A percentile compares a stretch with the other conserved stretches of the same genome.
Conservation (phyloP, 1,140 invertebrate species). For the Himalopsyche phryganea region DNA sequence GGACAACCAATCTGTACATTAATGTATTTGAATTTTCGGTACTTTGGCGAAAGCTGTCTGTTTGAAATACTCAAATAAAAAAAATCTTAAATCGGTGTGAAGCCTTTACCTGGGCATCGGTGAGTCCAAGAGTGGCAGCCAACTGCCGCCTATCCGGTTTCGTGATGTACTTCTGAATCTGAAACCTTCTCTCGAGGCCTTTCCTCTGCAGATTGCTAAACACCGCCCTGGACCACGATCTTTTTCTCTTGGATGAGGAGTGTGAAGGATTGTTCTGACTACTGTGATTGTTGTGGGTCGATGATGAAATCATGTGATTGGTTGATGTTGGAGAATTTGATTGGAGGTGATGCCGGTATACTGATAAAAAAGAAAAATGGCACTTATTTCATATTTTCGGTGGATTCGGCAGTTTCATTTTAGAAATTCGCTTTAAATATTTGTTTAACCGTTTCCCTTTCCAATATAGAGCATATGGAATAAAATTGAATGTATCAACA, state of each 20-base stretch:
- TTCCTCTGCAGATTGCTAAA: constrained; percentile 89
- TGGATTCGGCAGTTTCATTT: too few species aligned
- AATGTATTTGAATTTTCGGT: too few species aligned
- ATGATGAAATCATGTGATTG: constrained; percentile 36
- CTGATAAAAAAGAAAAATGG: constrained; percentile 35
- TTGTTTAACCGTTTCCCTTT: too few species aligned
- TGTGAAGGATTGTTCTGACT: constrained; percentile 42
- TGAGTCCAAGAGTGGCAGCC: constrained; percentile 85
- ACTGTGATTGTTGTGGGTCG: constrained; percentile 36
- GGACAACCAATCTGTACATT: too few species aligned
- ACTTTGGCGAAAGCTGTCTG: too few species aligned
- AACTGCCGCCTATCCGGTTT: constrained; percentile 89
- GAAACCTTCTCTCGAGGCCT: constrained; percentile 84
- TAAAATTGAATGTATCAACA: too few species aligned
- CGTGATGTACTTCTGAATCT: constrained; percentile 91
- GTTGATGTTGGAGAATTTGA: constrained; percentile 15
- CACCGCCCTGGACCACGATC: constrained; percentile 91
- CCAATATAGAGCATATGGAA: too few species aligned
- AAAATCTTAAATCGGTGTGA: too few species aligned
- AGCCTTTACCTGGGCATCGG: constrained; percentile 79
- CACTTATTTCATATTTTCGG: too few species aligned
- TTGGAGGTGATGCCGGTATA: constrained; percentile 41
- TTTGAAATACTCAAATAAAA: too few species aligned
- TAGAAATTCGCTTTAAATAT: too few species aligned
- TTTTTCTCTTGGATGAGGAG: constrained; percentile 62